Evolutionary conservation across 2,113 vertebrate genomes (phyloP).

Genomic region (Plotosus lineatus): DNA sequence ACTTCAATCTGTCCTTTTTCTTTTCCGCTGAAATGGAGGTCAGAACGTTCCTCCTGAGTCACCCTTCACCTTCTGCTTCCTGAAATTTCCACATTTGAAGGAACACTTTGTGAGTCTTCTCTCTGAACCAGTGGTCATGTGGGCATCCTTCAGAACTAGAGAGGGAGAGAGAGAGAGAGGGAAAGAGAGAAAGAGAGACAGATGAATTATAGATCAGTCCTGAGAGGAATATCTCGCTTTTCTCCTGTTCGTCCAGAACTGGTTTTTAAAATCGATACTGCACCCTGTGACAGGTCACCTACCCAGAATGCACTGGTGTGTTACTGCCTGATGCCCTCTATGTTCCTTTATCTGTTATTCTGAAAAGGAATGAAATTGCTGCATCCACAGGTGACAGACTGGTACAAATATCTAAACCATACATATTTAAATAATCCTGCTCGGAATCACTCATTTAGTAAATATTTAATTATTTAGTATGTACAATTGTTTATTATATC

Average conservation of each 20-base stretch:
- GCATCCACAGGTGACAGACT: constrained; percentile 54
- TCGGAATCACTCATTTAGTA: too few relatives aligned
- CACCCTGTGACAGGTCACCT: constrained; percentile 71
- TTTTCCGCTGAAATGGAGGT: background rate
- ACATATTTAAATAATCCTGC: too few relatives aligned
- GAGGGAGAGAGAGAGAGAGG: constrained; percentile 54
- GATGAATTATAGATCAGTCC: constrained; percentile 75
- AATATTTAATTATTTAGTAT: background rate
- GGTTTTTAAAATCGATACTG: constrained; percentile 69
- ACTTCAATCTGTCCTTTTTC: background rate
- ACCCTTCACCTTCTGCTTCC: background rate
- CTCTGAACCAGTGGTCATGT: constrained; percentile 1
- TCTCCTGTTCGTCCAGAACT: constrained; percentile 52
- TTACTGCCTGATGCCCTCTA: constrained; percentile 54
- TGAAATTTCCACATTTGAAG: background rate
- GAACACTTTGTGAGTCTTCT: background rate
- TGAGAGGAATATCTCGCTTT: constrained; percentile 65
- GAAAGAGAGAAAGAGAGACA: constrained; percentile 55
- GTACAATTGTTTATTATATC: background rate
- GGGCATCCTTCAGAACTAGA: constrained; percentile 28
- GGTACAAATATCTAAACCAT: too few relatives aligned
- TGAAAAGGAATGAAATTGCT: constrained; percentile 62
- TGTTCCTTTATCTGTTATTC: constrained; percentile 51
- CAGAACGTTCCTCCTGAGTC: background rate
- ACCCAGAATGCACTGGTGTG: constrained; percentile 61